Conservation (phyloP, 2,113 vertebrate genomes). For the Heptranchias perlo region DNA sequence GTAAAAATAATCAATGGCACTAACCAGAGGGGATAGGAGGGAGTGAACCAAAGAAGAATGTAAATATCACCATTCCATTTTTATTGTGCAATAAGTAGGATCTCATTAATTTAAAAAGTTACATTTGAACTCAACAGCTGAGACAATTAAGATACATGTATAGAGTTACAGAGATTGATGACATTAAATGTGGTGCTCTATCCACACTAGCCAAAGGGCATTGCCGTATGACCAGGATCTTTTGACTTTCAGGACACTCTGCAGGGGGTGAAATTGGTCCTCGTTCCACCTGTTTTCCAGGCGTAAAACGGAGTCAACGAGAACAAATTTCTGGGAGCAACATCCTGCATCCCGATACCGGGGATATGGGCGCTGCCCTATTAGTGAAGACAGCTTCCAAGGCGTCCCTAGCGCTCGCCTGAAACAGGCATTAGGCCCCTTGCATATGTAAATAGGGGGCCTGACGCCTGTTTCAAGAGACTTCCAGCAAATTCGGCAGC, state of each 20-base stretch:
- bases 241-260: background rate
- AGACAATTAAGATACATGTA: background rate
- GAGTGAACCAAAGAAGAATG: background rate
- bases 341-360: background rate
- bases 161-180: background rate
- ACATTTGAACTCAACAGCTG: background rate
- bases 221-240: background rate
- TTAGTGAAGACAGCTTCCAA: background rate
- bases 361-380: background rate
- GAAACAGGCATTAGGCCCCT: background rate
- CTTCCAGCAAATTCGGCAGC: background rate
- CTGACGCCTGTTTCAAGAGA: background rate
- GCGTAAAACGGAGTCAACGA: background rate
- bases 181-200: background rate
- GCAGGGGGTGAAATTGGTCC: background rate
- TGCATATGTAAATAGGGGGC: background rate
- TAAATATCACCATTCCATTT: background rate
- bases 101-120: background rate
- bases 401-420: background rate
- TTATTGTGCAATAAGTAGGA: background rate
- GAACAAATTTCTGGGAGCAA: background rate
- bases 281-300: background rate
- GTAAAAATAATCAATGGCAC: too few relatives aligned
- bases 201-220: background rate
- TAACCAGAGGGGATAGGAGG: background rate